phyloP scores from a whole-genome alignment of 2,888 invertebrate species.

The Clusia tigrina region DNA sequence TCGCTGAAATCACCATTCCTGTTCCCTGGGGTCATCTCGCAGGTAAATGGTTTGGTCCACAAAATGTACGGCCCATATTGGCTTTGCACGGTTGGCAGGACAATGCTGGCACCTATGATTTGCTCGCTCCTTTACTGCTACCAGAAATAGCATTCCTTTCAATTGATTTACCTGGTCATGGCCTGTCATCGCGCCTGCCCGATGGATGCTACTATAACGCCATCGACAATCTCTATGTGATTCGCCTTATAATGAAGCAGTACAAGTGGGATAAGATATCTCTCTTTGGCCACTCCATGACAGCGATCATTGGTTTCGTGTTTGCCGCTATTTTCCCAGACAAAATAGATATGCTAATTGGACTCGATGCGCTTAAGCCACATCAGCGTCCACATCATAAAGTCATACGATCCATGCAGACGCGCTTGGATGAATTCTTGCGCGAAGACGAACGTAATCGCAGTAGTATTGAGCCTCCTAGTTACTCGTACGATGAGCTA shows the following conservation, averaged over 20 bases:
- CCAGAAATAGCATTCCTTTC: constrained; percentile 68
- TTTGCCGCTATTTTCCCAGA: constrained; percentile 70
- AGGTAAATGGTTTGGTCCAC: constrained; percentile 76
- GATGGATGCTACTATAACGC: constrained; percentile 67
- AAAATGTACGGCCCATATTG: constrained; percentile 70
- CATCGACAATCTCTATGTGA: constrained; percentile 63
- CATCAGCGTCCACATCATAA: constrained; percentile 52
- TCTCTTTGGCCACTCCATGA: constrained; percentile 75
- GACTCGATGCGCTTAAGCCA: constrained; percentile 60
- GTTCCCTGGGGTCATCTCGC: constrained; percentile 75
- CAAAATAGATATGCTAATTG: constrained; percentile 61
- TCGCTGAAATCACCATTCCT: constrained; percentile 73
- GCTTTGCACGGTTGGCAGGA: constrained; percentile 83
- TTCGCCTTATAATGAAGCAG: constrained; percentile 70
- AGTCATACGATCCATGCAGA: constrained; percentile 60
- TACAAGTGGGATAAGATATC: constrained; percentile 77
- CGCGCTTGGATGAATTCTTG: constrained; percentile 65
- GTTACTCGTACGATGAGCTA: constrained; percentile 71
- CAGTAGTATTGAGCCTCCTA: constrained; percentile 68
- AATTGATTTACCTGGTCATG: constrained; percentile 77
- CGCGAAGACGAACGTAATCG: constrained; percentile 63
- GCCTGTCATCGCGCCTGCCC: constrained; percentile 74
- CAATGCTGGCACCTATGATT: constrained; percentile 80
- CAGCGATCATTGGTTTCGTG: constrained; percentile 70
- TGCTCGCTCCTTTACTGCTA: constrained; percentile 70